phyloP scores from a whole-genome alignment of 2,888 invertebrate species.

The Prenolepis imparis region DNA sequence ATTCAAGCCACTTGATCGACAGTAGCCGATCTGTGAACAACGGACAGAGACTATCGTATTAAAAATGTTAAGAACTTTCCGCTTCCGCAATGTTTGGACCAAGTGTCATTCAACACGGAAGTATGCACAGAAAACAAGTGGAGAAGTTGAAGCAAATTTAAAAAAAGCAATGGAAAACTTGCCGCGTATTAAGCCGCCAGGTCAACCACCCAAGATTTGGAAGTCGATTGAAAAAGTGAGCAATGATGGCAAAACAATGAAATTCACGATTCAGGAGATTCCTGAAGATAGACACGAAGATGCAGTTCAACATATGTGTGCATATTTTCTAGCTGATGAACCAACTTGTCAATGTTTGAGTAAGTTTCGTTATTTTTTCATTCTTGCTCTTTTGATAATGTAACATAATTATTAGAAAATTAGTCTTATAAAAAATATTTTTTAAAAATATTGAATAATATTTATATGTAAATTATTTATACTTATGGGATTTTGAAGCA shows the following conservation, averaged over 20 bases:
- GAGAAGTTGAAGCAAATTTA: background rate
- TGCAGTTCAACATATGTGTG: slow-evolving; percentile 77
- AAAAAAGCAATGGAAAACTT: background rate
- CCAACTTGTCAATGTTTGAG: slow-evolving; percentile 71
- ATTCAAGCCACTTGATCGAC: background rate
- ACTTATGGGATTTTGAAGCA: background rate
- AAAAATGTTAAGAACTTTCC: slow-evolving; percentile 2
- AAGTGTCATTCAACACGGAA: background rate
- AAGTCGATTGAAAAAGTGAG: slow-evolving; percentile 71
- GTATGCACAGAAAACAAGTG: background rate
- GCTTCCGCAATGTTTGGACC: background rate
- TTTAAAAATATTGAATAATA: background rate
- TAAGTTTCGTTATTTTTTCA: slow-evolving; percentile 69
- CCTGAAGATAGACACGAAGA: slow-evolving; percentile 81
- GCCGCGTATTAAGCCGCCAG: slow-evolving; percentile 48
- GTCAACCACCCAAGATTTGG: slow-evolving; percentile 81
- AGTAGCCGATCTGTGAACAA: background rate
- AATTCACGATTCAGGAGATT: slow-evolving; percentile 81
- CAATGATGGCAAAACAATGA: slow-evolving; percentile 71
- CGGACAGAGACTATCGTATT: background rate
- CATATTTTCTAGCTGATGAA: slow-evolving; percentile 78
- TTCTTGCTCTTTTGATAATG: background rate
- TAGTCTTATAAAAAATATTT: background rate
- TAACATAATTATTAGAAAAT: too few relatives aligned
- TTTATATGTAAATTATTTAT: background rate